These are phyloP conservation scores for Amphibalanus amphitrite DNA, from an alignment of 1,140 invertebrate species.

Conservation along the genomic window DNA sequence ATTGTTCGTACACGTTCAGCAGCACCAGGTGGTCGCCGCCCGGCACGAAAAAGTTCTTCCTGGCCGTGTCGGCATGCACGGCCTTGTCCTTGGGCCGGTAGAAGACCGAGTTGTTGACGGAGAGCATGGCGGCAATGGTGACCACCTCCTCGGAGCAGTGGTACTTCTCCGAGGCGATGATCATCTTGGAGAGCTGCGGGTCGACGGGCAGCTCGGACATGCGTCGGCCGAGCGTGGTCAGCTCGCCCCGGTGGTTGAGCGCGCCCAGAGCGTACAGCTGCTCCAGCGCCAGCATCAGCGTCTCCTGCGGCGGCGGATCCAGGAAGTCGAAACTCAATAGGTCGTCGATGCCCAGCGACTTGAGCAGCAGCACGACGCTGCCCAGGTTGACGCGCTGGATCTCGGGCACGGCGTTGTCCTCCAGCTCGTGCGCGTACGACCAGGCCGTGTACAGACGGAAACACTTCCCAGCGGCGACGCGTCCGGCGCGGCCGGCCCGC, in stretches of 20 bases:
- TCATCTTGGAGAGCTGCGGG: slow-evolving; percentile 98
- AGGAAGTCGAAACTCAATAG: slow-evolving; percentile 96
- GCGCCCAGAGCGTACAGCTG: slow-evolving; percentile 97
- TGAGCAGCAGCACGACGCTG: slow-evolving; percentile 90
- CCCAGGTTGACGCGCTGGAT: slow-evolving; percentile 95
- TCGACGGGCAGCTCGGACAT: slow-evolving; percentile 99
- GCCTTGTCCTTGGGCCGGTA: slow-evolving; percentile 98
- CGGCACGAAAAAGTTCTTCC: slow-evolving; percentile 83
- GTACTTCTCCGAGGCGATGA: slow-evolving; percentile 94
- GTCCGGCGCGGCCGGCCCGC: slow-evolving; percentile 72
- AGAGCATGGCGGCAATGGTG: slow-evolving; percentile 94
- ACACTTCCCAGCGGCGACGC: slow-evolving; percentile 91
- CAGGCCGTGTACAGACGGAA: slow-evolving; percentile 93
- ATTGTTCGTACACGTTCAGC: slow-evolving; percentile 92
- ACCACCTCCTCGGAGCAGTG: slow-evolving; percentile 95
- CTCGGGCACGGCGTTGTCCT: slow-evolving; percentile 95
- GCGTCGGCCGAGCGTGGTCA: slow-evolving; percentile 86
- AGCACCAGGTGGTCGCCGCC: slow-evolving; percentile 91
- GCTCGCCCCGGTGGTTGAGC: slow-evolving; percentile 88
- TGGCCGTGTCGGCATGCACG: slow-evolving; percentile 90
- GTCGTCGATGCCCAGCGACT: slow-evolving; percentile 94
- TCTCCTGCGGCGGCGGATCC: slow-evolving; percentile 95
- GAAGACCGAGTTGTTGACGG: slow-evolving; percentile 93
- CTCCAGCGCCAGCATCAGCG: slow-evolving; percentile 84
- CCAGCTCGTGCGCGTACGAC: slow-evolving; percentile 94